A percentile compares a stretch with the other conserved stretches of the same genome.
These are phyloP conservation scores for Cheilosia soror DNA, from an alignment of 2,888 invertebrate species.

Conservation along the genomic window DNA sequence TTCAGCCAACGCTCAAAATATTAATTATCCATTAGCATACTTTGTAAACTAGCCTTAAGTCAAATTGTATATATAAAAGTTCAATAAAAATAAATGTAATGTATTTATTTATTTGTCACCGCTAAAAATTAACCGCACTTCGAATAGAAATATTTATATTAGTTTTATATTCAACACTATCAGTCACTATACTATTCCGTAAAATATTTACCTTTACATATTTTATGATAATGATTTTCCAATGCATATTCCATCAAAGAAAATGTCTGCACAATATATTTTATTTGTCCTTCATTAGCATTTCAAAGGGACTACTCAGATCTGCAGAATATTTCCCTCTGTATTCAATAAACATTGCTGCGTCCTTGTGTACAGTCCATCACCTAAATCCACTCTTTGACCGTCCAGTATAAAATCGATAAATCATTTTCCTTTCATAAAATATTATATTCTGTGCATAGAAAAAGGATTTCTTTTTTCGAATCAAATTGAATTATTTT, in stretches of 20 bases:
- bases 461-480: constrained; percentile 12
- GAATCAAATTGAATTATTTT: constrained; percentile 56
- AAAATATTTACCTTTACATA: no score
- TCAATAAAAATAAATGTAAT: no score
- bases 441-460: constrained; percentile 18
- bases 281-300: background rate
- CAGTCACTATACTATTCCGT: no score
- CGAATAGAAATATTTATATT: no score
- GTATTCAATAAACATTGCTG: constrained; percentile 2
- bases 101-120: no score
- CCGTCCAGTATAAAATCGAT: constrained; percentile 33
- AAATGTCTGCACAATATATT: background rate
- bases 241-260: background rate
- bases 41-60: no score
- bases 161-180: no score
- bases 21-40: no score
- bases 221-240: background rate
- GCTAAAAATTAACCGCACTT: no score
- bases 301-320: background rate
- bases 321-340: background rate
- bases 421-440: constrained; percentile 39
- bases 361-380: background rate
- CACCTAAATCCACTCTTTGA: background rate
- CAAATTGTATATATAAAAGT: no score
- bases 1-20: no score